Evolutionary conservation across 2,797 vertebrate species (phyloP), one percentile per base, ranked within the genome.

Genomic region (Acanthiza pusilla): DNA sequence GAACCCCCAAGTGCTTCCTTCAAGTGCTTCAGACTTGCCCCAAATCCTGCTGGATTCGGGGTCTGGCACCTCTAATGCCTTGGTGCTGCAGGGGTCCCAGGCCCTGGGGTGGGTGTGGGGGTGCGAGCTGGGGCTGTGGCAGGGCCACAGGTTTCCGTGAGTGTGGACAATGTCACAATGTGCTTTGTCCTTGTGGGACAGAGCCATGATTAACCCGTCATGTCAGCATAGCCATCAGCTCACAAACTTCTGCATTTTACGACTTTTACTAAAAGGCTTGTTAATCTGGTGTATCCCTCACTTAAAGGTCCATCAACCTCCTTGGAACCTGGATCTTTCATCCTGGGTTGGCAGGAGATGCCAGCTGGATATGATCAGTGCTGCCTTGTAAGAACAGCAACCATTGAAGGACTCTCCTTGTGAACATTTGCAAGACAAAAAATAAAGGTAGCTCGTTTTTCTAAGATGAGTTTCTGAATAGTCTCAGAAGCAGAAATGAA

Each of bases 111-210:
- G 58, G 51, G 50, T 45, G 10, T 9, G n/a, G 71, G 16, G 42
- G 50, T 50, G 40, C 10, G 40, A 50, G 14, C 3, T 62, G 50
- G 26, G n/a, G n/a, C 54, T 0, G 1, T 13, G 43, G 12, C 29
- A 26, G 51, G 16, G 54, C 7, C 50, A 27, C 25, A 25, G 14
- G 0, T 2, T 53, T 65, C 67, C 5, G 1, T 36, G 67, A 43
- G 17, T 0, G 0, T 20, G 32, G 32, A 10, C 38, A 72, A 9
- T 11, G 9, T 23, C 7, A 27, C 10, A 7, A 19, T 11, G 15
- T 54, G 36, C 32, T 61, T 72, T 67, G 27, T 30, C 27, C 23
- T 61, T 7, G 2, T 13, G 68, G 71, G 42, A 42, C 29, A 90
- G 82, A 47, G 67, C 18, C 12, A 1, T 5, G 14, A 32, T 48